Evolutionary conservation across 2,797 vertebrate genomes (phyloP), one percentile per base, ranked within the genome.

Genomic region (Poeciliopsis presidionis): DNA sequence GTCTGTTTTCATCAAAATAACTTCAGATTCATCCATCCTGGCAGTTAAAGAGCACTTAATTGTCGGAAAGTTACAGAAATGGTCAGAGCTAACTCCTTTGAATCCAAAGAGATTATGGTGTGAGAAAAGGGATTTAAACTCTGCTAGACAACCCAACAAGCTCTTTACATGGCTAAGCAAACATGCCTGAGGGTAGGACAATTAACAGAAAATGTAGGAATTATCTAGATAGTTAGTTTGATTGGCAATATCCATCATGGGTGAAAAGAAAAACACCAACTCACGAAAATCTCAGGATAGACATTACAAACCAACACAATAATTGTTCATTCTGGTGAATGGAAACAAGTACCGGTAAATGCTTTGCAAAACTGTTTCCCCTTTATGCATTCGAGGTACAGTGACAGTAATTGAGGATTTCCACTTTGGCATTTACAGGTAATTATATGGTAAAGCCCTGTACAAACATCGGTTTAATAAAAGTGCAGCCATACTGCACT

Each of bases 361-460:
- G 71, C 55, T 79, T 72, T 46, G 61, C 61, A 75, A 82, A 80
- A 74, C 73, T 36, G 55, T 79, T 90, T 88, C 86, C 79, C 76
- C 74, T 82, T 81, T 49, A 70, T 78, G 61, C 39, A 78, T 86
- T 85, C 81, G 69, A 84, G 65, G 82, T 51, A 75, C 78, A 71
- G 72, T 69, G 12, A 63, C 78, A 63, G 53, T 86, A 86, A 80
- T 84, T 86, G 78, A 83, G 74, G 82, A 88, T 86, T 90, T 90
- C 78, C 87, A 79, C 78, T 83, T 84, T 16, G 79, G 45, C 51
- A 77, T 81, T 87, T 74, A 83, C 71, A 83, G 75, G 80, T 87
- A 83, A 87, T 80, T 83, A 74, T 73, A 61, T 36, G 70, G 67
- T 72, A 28, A 63, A 77, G 75, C 45, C 61, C 73, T 75, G 67